These are phyloP conservation scores for Hydrozoanthus tunicans DNA, from an alignment of 64 coral and sea anemone species.

Conservation along the genomic window DNA sequence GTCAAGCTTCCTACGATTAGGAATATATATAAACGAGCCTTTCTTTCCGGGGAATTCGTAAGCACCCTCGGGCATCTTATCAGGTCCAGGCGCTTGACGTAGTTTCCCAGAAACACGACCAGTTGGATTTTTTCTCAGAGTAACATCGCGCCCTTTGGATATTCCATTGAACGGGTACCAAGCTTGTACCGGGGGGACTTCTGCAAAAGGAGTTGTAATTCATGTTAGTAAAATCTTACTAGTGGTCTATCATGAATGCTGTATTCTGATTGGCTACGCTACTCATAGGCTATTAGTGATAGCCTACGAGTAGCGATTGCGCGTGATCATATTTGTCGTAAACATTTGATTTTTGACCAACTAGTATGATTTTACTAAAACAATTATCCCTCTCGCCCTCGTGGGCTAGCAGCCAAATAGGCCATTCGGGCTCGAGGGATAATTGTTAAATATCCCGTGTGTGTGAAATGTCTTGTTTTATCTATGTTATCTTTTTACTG, in stretches of 20 bases:
- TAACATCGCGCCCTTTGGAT: constrained; percentile 24
- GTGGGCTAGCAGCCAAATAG: too few relatives aligned
- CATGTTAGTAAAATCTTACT: neutral
- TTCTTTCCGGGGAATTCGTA: constrained; percentile 34
- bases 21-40: constrained; percentile 34
- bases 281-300: too few relatives aligned
- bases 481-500: too few relatives aligned
- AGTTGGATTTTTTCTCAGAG: constrained; percentile 25
- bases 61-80: constrained; percentile 30
- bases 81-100: constrained; percentile 34
- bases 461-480: too few relatives aligned
- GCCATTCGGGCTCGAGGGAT: too few relatives aligned
- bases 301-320: too few relatives aligned
- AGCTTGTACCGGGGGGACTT: constrained; percentile 33
- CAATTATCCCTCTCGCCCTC: neutral
- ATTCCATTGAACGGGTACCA: constrained; percentile 46
- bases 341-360: too few relatives aligned
- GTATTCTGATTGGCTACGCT: too few relatives aligned
- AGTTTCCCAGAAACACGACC: constrained; percentile 9
- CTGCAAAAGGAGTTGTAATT: constrained; percentile 20
- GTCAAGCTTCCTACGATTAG: constrained; percentile 51
- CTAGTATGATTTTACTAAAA: too few relatives aligned
- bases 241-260: too few relatives aligned
- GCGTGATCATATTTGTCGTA: too few relatives aligned
- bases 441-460: too few relatives aligned